These are phyloP conservation scores for Hestina assimilis DNA, from an alignment of 1,140 invertebrate species.

Conservation along the genomic window DNA sequence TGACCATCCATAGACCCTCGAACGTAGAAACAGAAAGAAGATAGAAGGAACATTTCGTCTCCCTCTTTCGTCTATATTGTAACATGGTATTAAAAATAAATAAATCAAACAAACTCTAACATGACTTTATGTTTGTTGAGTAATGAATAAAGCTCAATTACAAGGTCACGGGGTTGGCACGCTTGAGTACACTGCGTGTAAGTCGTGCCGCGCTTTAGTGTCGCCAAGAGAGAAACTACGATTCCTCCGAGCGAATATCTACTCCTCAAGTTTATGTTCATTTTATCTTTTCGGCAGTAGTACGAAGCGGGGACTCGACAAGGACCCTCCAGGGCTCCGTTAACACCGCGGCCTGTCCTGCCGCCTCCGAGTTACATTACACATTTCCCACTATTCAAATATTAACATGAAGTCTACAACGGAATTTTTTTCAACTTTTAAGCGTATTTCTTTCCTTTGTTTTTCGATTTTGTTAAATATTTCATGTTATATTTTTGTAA, in stretches of 20 bases:
- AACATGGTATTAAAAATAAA: background rate
- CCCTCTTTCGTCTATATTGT: background rate
- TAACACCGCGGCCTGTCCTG: conserved; percentile 54
- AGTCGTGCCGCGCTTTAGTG: conserved; percentile 58
- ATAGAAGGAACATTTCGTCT: too few relatives aligned
- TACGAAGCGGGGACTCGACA: conserved; percentile 65
- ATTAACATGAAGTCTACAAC: conserved; percentile 41
- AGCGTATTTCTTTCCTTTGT: too few relatives aligned
- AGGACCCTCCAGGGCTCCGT: conserved; percentile 71
- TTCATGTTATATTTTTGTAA: too few relatives aligned
- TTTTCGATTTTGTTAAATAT: too few relatives aligned
- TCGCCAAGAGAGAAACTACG: conserved; percentile 68
- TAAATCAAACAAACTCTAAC: background rate
- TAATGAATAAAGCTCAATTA: conserved; percentile 1
- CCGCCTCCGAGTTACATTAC: conserved; percentile 55
- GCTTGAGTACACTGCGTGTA: conserved; percentile 49
- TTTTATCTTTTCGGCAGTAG: conserved; percentile 76
- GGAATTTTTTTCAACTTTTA: background rate
- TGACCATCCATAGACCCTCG: too few relatives aligned
- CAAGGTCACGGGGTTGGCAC: conserved; percentile 3
- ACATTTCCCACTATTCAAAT: conserved; percentile 65
- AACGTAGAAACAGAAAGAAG: too few relatives aligned
- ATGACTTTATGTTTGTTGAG: background rate
- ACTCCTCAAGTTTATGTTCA: conserved; percentile 74
- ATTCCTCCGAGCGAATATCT: conserved; percentile 72